Base-by-base conservation (phyloP, 2,797 vertebrate genomes). In the Gymnocypris eckloni region DNA sequence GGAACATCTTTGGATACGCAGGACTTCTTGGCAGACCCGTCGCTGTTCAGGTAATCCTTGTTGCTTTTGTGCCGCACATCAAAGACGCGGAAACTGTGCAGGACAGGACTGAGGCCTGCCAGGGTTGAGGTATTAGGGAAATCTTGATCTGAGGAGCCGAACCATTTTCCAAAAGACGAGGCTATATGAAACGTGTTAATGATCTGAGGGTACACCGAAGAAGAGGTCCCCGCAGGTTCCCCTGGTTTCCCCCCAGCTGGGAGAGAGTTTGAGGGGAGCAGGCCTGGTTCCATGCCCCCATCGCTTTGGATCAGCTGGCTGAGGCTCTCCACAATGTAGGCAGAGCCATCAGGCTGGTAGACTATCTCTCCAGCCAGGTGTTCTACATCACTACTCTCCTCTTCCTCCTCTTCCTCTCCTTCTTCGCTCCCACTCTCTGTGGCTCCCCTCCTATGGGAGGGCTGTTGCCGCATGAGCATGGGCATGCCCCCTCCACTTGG, bases 131-230 rank as follows among this genome's bases (percentile, higher is more conserved):
- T 99, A 98, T 98, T 98, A 96, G 97, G 98, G 97, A 98, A 99
- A 93, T 97, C 95, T 96, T 97, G 97, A 95, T 98, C 98, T 95
- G 98, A 96, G 94, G 97, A 96, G 93, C 98, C 97, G 96, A 99
- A 99, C 98, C 98, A 99, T 93, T 98, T 99, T 96, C 98, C 97
- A 89, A 99, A 99, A 94, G 98, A 99, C 90, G 98, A 99, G 96
- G 98, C 98, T 98, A 99, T 99, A 96, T 99, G 98, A 96, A 99
- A 99, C 94, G 98, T 99, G 95, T 99, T 99, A 95, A 99, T 99
- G 96, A 99, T 99, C 95, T 99, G 98, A 89, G 98, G 98, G 94
- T 98, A 98, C 90, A 96, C 97, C 0, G 97, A 96, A 78, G 97
- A 96, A 78, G 98, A 96, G 89, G 96, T 94, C 92, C 97, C 98